Base-by-base conservation (phyloP, 2,888 invertebrate species). In the Sminthurides aquaticus region DNA sequence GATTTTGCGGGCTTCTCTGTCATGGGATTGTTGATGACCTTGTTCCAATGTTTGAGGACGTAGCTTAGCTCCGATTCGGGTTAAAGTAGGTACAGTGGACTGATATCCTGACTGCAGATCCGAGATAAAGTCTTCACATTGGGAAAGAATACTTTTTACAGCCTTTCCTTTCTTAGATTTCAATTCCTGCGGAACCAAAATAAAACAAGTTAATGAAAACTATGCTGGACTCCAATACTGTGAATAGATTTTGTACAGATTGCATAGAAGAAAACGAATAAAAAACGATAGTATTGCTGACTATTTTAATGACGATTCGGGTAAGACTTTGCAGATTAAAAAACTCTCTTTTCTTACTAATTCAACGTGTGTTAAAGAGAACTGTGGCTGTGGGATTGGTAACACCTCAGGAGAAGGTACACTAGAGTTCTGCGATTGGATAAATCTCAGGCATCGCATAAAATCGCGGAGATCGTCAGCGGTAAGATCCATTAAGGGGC, bases 401-500 rank as follows among this genome's bases (percentile, higher is more conserved):
- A n/a, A n/a, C n/a, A n/a, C n/a, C n/a, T n/a, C n/a, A n/a, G n/a
- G n/a, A n/a, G n/a, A n/a, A n/a, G n/a, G n/a, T n/a, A n/a, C n/a
- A n/a, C n/a, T n/a, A n/a, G n/a, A n/a, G n/a, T n/a, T n/a, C n/a
- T n/a, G n/a, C n/a, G n/a, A n/a, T n/a, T n/a, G n/a, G n/a, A n/a
- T n/a, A n/a, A n/a, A n/a, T 28, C 62, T 28, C 24, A 72, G 43
- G n/a, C 68, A 67, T 22, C 63, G 43, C 27, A 74, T 54, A 55
- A 72, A 74, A 26, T 66, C 62, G 28, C 64, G 61, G 49, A 74
- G 64, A 60, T 74, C 74, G 62, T 71, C 69, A 27, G 57, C 61
- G 15, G 70, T 62, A 26, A 72, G 63, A 60, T 74, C 74, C 66
- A 74, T 66, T 3, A 74, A 57, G 22, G 71, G 70, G 49, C 74